phyloP scores from a whole-genome alignment of 2,888 invertebrate species.

The Odontocolon sp. region DNA sequence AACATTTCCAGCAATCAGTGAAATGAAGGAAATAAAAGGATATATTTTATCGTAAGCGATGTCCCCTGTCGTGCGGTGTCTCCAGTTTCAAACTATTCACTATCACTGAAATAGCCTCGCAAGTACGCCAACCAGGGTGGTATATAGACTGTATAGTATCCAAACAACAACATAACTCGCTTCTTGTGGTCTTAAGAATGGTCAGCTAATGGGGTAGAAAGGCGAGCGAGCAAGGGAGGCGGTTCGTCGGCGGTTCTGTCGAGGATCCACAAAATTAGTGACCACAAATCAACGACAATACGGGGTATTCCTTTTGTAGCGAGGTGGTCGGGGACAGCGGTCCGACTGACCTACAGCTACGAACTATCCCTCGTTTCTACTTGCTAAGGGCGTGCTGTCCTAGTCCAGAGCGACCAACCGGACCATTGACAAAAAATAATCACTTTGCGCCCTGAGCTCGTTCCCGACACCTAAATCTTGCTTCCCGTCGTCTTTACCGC shows the following conservation, averaged over 20 bases:
- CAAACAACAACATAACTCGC: conserved; percentile 47
- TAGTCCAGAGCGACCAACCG: conserved; percentile 5
- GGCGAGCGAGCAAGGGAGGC: conserved; percentile 63
- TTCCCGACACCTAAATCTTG: conserved; percentile 53
- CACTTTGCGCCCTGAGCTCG: conserved; percentile 51
- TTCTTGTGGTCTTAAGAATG: conserved; percentile 74
- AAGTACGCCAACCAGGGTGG: conserved; percentile 36
- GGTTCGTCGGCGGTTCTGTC: conserved; percentile 63
- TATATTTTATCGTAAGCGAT: conserved; percentile 20
- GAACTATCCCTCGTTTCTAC: conserved; percentile 27
- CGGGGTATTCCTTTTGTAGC: conserved; percentile 63
- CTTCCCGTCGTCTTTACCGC: not conserved
- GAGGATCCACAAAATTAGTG: conserved; percentile 75
- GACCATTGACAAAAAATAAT: conserved; percentile 52
- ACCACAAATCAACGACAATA: conserved; percentile 78
- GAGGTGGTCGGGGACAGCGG: conserved; percentile 38
- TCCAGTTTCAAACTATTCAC: conserved; percentile 13
- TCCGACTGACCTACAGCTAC: conserved; percentile 31
- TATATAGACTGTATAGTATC: conserved; percentile 33
- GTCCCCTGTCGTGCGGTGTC: conserved; percentile 10
- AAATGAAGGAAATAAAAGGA: conserved; percentile 6
- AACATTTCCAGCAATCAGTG: conserved; percentile 18
- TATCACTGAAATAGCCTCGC: conserved; percentile 1
- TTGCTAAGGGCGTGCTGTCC: conserved; percentile 46
- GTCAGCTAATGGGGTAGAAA: conserved; percentile 73